phyloP scores from a whole-genome alignment of 2,113 vertebrate genomes.

The Emydocephalus ijimae region DNA sequence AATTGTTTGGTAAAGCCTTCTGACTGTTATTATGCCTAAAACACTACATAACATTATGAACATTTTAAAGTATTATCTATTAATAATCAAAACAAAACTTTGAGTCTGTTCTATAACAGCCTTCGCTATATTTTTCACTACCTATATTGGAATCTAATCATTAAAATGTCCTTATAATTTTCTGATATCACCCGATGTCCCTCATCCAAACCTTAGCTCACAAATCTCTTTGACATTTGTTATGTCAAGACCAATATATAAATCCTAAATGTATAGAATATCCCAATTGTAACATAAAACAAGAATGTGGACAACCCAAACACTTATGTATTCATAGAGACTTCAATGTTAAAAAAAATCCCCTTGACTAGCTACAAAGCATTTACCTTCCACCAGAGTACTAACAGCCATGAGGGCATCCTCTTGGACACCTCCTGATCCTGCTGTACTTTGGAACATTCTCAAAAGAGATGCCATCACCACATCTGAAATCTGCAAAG shows the following conservation, averaged over 20 bases:
- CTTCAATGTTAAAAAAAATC: neutral
- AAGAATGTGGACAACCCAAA: neutral
- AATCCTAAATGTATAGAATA: neutral
- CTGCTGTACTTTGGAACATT: constrained; percentile 98
- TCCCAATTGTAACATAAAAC: neutral
- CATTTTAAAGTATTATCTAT: neutral
- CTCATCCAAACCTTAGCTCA: neutral
- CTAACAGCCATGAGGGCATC: constrained; percentile 97
- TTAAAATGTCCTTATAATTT: neutral
- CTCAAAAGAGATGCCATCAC: constrained; percentile 95
- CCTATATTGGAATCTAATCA: neutral
- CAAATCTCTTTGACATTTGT: neutral
- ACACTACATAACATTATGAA: neutral
- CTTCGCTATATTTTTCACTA: neutral
- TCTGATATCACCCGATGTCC: neutral
- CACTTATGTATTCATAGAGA: neutral
- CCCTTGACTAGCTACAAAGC: neutral
- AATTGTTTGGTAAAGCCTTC: neutral
- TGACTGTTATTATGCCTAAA: neutral
- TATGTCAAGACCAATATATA: neutral
- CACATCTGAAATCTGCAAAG: constrained; percentile 95
- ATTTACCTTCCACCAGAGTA: constrained; percentile 93
- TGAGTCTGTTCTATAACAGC: neutral
- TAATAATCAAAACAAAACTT: neutral
- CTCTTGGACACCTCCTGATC: constrained; percentile 91